Conservation (phyloP, 1,140 invertebrate species). For the Drosophila sulfurigaster region DNA sequence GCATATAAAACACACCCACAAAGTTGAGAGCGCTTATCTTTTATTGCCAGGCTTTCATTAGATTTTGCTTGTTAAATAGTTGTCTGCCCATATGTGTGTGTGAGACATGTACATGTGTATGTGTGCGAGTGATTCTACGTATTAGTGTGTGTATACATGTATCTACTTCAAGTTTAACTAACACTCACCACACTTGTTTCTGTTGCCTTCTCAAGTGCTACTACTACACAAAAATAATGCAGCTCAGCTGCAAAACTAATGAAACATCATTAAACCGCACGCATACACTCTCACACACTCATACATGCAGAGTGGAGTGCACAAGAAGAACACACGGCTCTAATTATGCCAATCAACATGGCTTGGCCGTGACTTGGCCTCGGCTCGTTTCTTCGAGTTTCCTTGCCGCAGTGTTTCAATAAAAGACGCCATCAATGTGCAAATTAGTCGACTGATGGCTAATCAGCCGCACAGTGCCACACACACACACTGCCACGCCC, state of each 20-base stretch:
- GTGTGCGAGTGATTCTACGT: slow-evolving; percentile 15
- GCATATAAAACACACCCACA: slow-evolving; percentile 33
- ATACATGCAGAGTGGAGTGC: slow-evolving; percentile 20
- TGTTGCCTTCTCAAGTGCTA: slow-evolving; percentile 13
- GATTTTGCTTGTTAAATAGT: slow-evolving; percentile 49
- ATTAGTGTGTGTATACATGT: slow-evolving; percentile 4
- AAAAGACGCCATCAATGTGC: slow-evolving; percentile 81
- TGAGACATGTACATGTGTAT: neutral
- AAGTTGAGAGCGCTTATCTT: slow-evolving; percentile 70
- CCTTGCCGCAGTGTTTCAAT: slow-evolving; percentile 51
- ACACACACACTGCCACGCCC: slow-evolving; percentile 39
- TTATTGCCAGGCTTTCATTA: slow-evolving; percentile 77
- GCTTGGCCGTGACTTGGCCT: slow-evolving; percentile 44
- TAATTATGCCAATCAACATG: slow-evolving; percentile 77
- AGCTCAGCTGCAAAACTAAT: slow-evolving; percentile 70
- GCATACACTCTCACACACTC: neutral
- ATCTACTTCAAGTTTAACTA: slow-evolving; percentile 38
- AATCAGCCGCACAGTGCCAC: slow-evolving; percentile 50
- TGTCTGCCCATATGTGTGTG: slow-evolving; percentile 8
- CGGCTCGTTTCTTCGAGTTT: slow-evolving; percentile 39
- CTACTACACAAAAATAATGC: slow-evolving; percentile 53
- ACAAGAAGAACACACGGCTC: slow-evolving; percentile 45
- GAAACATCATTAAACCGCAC: slow-evolving; percentile 65
- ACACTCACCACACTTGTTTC: slow-evolving; percentile 21
- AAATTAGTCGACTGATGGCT: slow-evolving; percentile 76